Percentiles rank a stretch among this genome's conserved stretches.
Evolutionary conservation across 2,113 vertebrate species (phyloP).

Genomic region (Haemorhous mexicanus): DNA sequence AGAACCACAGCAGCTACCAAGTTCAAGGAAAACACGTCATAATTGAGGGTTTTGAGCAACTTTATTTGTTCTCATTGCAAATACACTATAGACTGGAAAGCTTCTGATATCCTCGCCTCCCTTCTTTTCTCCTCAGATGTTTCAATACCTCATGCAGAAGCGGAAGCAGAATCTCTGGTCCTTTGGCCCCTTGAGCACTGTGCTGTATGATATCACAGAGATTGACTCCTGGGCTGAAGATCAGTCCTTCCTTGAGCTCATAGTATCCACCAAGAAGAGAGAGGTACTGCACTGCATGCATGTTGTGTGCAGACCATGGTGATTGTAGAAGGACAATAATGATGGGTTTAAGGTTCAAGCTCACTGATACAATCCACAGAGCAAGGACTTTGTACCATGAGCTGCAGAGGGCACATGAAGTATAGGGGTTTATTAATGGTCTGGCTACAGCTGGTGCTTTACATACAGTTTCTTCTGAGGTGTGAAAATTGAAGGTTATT

Average conservation of each 20-base stretch:
- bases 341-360: background rate
- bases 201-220: constrained; percentile 91
- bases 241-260: constrained; percentile 89
- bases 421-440: background rate
- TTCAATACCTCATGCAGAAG: constrained; percentile 91
- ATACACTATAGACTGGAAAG: background rate
- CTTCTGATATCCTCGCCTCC: background rate
- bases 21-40: background rate
- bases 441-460: background rate
- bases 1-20: background rate
- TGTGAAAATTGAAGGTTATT: background rate
- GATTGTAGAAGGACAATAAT: background rate
- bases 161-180: constrained; percentile 85
- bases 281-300: constrained; percentile 71
- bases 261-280: constrained; percentile 85
- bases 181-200: constrained; percentile 84
- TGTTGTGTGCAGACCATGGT: background rate
- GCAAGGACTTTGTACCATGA: background rate
- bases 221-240: constrained; percentile 93
- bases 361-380: background rate
- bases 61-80: background rate
- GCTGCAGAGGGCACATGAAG: background rate
- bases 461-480: background rate
- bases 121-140: constrained; percentile 76
- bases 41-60: background rate